phyloP scores from a whole-genome alignment of 1,140 invertebrate species.

The Brachionus calyciflorus region DNA sequence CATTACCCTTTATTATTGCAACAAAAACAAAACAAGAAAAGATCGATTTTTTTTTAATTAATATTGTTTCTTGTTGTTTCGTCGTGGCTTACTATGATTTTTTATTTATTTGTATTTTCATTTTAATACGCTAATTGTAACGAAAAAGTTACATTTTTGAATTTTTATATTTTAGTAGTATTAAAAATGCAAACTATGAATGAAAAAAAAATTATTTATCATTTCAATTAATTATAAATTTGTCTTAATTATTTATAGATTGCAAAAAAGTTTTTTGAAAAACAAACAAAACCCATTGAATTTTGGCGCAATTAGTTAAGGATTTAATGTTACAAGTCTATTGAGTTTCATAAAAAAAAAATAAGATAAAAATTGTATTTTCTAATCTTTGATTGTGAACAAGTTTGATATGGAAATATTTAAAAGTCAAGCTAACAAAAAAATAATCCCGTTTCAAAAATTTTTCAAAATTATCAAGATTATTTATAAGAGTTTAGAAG shows the following conservation, averaged over 20 bases:
- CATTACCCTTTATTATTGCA: neutral
- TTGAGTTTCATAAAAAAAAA: too few species aligned
- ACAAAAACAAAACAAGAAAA: neutral
- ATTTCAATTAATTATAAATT: neutral
- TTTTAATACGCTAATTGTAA: neutral
- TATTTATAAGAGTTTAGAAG: too few species aligned
- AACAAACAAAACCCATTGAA: neutral
- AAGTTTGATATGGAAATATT: neutral
- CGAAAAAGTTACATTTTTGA: constrained; percentile 6
- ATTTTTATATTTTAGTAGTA: too few species aligned
- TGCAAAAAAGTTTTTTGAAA: neutral
- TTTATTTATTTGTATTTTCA: too few species aligned
- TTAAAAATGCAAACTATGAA: neutral
- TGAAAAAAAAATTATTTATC: constrained; percentile 5
- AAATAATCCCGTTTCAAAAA: too few species aligned
- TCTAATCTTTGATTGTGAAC: neutral
- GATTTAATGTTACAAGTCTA: constrained; percentile 40
- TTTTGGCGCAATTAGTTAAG: neutral
- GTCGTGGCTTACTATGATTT: too few species aligned
- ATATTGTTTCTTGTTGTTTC: neutral
- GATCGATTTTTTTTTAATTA: too few species aligned
- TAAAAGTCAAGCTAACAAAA: too few species aligned
- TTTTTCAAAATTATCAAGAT: too few species aligned
- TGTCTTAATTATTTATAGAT: too few species aligned
- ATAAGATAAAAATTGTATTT: neutral